Conservation (phyloP, 1,140 invertebrate genomes). For the Lerema accius region DNA sequence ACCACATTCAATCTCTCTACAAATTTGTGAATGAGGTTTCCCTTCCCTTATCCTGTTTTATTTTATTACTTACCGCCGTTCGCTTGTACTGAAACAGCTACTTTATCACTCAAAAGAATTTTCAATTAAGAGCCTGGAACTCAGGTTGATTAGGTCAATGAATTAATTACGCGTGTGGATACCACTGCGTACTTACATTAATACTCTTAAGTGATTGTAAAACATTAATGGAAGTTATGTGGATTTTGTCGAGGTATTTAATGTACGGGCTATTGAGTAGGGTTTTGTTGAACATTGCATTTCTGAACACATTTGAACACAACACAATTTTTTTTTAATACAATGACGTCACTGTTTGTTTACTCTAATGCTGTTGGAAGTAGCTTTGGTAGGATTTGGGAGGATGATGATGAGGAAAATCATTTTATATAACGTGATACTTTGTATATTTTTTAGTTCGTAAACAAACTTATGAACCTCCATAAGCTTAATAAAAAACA, state of each 20-base stretch:
- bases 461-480: not conserved
- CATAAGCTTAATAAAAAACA: not conserved
- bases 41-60: not conserved
- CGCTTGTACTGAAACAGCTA: not conserved
- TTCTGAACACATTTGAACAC: too few relatives aligned
- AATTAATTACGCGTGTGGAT: slow-evolving; percentile 6
- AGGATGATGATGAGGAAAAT: too few relatives aligned
- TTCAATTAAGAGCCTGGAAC: slow-evolving; percentile 13
- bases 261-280: too few relatives aligned
- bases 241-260: not conserved
- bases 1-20: not conserved
- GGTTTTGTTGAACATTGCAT: too few relatives aligned
- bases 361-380: too few relatives aligned
- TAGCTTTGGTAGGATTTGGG: too few relatives aligned
- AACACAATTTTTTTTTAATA: too few relatives aligned
- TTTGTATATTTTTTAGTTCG: too few relatives aligned
- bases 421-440: not conserved
- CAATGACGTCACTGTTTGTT: too few relatives aligned
- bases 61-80: not conserved
- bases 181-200: not conserved
- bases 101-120: slow-evolving; percentile 10
- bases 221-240: not conserved
- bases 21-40: not conserved
- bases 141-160: slow-evolving; percentile 15
- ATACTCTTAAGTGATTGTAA: slow-evolving; percentile 1